A percentile compares a stretch with the other conserved stretches of the same genome.
Conservation (phyloP, 2,888 invertebrate genomes). For the Aphodius granarius region DNA sequence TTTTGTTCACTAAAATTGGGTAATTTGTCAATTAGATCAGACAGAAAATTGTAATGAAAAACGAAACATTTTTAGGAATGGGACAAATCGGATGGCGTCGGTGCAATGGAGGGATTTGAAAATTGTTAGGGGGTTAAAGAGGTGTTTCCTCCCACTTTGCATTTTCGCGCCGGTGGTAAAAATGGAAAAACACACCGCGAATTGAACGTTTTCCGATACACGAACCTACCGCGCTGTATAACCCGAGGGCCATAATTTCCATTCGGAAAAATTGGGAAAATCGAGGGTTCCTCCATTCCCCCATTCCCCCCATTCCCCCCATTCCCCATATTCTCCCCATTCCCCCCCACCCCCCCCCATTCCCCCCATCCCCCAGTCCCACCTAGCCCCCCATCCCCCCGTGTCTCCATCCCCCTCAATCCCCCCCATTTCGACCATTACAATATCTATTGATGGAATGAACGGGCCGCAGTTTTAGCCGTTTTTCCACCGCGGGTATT, state of each 20-base stretch:
- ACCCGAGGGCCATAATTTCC: slow-evolving; percentile 6
- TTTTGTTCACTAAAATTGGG: too few species aligned
- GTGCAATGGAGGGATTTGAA: too few species aligned
- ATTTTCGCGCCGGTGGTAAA: background rate
- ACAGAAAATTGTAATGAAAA: too few species aligned
- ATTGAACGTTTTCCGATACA: slow-evolving; percentile 9
- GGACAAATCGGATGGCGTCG: too few species aligned
- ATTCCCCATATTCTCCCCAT: background rate
- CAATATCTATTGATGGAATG: background rate
- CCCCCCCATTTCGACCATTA: background rate
- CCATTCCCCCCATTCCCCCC: background rate
- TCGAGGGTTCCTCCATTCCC: background rate
- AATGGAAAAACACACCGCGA: slow-evolving; percentile 2
- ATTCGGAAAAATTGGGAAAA: slow-evolving; percentile 8
- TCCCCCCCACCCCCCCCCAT: background rate
- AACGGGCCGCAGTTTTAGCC: background rate
- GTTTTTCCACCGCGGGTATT: background rate
- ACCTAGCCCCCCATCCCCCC: background rate
- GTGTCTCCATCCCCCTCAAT: background rate
- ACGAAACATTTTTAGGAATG: too few species aligned
- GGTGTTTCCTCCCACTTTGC: background rate
- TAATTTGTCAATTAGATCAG: too few species aligned
- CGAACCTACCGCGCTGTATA: background rate
- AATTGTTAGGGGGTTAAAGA: background rate
- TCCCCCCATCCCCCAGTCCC: background rate